phyloP scores from a whole-genome alignment of 2,113 vertebrate genomes.

The Corydoras maculifer region DNA sequence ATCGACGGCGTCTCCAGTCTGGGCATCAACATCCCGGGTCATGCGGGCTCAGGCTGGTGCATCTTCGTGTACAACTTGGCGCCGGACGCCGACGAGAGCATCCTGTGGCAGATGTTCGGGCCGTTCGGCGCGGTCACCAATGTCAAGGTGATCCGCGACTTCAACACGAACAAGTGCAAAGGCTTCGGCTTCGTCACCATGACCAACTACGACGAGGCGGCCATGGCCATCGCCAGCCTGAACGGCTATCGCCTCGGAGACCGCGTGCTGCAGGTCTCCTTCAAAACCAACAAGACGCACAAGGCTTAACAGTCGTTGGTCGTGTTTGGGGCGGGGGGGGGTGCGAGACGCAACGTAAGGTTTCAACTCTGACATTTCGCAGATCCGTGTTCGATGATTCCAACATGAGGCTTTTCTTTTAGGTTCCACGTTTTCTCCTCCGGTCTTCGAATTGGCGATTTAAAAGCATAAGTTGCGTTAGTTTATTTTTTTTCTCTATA shows the following conservation, averaged over 20 bases:
- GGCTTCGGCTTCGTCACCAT: constrained; percentile 99
- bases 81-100: constrained; percentile 95
- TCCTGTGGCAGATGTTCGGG: constrained; percentile 99
- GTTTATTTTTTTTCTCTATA: too few relatives aligned
- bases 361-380: constrained; percentile 81
- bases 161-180: constrained; percentile 99
- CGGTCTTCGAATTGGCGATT: constrained; percentile 61
- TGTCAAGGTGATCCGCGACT: constrained; percentile 98
- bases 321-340: neutral
- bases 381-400: constrained; percentile 87
- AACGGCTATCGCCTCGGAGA: constrained; percentile 98
- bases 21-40: constrained; percentile 97
- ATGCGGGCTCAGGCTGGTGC: constrained; percentile 94
- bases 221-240: constrained; percentile 97
- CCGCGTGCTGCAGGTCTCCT: constrained; percentile 96
- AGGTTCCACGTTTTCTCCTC: neutral
- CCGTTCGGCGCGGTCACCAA: constrained; percentile 98
- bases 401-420: constrained; percentile 49
- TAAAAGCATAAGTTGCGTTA: constrained; percentile 7
- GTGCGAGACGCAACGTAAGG: constrained; percentile 40
- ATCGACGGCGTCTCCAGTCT: constrained; percentile 98
- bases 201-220: constrained; percentile 99
- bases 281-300: constrained; percentile 99
- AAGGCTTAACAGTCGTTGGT: constrained; percentile 85
- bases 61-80: constrained; percentile 99